Base-by-base conservation (phyloP, 2,797 vertebrate species). In the Myotis planiceps region DNA sequence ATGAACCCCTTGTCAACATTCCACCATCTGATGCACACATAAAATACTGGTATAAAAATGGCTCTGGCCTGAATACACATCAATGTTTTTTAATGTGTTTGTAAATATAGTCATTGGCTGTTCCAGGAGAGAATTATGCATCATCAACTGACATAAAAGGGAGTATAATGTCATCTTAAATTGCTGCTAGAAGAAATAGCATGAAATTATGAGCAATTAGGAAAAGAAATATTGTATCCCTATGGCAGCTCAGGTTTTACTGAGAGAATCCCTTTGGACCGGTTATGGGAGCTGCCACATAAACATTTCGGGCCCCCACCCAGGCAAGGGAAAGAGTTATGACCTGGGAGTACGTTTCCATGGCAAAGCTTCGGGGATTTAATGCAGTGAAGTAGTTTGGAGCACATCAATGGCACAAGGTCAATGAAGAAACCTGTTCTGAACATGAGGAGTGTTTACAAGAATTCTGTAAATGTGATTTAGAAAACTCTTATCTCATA, bases 201-300 rank as follows among this genome's bases (percentile, higher is more conserved):
- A 95, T 96, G 83, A 96, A 97, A 97, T 97, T 97, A 97, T 91
- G 94, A 97, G 90, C 95, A 97, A 97, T 97, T 97, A 98, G 90
- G 95, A 89, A 96, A 97, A 96, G 96, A 97, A 97, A 96, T 96
- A 96, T 47, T 85, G 79, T 83, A 84, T 96, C 81, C 78, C 84
- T 76, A 71, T 88, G 96, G 94, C 88, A 97, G 90, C 92, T 96
- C 88, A 68, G 82, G 81, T 96, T 98, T 97, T 97, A 91, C 84
- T 83, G 96, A 92, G 96, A 92, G 97, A 94, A 94, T 92, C 87
- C 94, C 88, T 45, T 96, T 84, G 85, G 90, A 55, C 55, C 89
- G 55, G 71, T 94, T 88, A 89, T 75, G 39, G 7, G 51, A 95
- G 93, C 86, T 1, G 9, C 81, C 81, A 88, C 83, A 90, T 92